A percentile compares a stretch with the other conserved stretches of the same genome.
phyloP scores from a whole-genome alignment of 2,797 vertebrate genomes.

The Glossophaga mutica region DNA sequence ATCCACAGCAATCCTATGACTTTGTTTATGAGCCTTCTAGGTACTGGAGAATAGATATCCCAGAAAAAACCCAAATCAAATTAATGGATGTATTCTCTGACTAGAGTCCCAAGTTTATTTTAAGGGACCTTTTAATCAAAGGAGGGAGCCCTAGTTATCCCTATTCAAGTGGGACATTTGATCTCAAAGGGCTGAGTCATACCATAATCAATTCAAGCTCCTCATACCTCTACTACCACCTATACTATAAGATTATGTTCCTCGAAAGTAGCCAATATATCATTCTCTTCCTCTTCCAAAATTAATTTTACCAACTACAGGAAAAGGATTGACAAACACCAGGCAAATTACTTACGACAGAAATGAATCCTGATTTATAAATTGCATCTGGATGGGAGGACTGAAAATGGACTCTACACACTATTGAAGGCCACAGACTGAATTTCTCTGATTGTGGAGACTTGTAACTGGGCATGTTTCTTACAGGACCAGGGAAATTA shows the following conservation, averaged over 20 bases:
- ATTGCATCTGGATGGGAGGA: not conserved
- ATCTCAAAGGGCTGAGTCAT: conserved; percentile 37
- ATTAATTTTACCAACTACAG: conserved; percentile 54
- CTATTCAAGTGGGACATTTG: conserved; percentile 30
- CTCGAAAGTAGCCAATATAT: conserved; percentile 54
- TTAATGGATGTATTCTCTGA: conserved; percentile 24
- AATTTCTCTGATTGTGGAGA: conserved; percentile 19
- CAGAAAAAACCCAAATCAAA: conserved; percentile 29
- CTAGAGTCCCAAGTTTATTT: not conserved
- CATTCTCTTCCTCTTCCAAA: conserved; percentile 51
- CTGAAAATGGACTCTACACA: not conserved
- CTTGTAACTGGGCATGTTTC: not conserved
- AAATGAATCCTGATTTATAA: conserved; percentile 47
- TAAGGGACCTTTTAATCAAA: conserved; percentile 40
- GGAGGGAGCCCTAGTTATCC: not conserved
- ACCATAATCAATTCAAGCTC: conserved; percentile 40
- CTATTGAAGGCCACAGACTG: not conserved
- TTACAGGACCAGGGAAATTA: not conserved
- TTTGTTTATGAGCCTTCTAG: not conserved
- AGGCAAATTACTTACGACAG: conserved; percentile 34
- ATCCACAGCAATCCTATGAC: not conserved
- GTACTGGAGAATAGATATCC: not conserved
- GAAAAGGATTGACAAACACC: conserved; percentile 55
- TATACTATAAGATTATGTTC: conserved; percentile 57
- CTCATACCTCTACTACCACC: conserved; percentile 39